These are phyloP conservation scores for Pandemis corylana DNA, from an alignment of 2,888 invertebrate genomes.

Conservation along the genomic window DNA sequence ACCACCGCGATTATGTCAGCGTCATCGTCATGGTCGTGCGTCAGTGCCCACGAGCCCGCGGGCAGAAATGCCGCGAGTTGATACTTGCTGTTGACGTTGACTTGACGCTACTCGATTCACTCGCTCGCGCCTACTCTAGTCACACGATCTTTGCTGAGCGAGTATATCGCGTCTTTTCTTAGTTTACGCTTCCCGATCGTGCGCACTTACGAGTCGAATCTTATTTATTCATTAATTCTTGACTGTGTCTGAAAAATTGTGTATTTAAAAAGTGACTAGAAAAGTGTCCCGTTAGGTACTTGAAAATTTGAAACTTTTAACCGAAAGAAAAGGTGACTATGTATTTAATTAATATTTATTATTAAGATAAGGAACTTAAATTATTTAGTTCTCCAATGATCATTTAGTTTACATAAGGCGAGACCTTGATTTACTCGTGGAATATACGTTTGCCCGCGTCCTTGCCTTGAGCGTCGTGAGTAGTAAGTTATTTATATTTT, in stretches of 20 bases:
- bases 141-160: conserved; percentile 52
- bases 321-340: neutral
- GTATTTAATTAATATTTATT: neutral
- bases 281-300: neutral
- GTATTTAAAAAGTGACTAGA: neutral
- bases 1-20: conserved; percentile 39
- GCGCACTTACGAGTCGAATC: neutral
- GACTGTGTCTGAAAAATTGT: neutral
- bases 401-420: conserved; percentile 22
- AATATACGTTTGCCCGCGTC: conserved; percentile 76
- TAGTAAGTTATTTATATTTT: conserved; percentile 73
- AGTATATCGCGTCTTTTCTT: conserved; percentile 46
- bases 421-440: conserved; percentile 75
- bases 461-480: conserved; percentile 78
- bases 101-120: conserved; percentile 28
- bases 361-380: conserved; percentile 23
- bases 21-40: conserved; percentile 37
- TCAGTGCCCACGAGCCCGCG: conserved; percentile 33
- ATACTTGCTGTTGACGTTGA: conserved; percentile 22
- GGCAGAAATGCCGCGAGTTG: conserved; percentile 12
- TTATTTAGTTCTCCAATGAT: conserved; percentile 20
- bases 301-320: neutral
- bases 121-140: conserved; percentile 35
- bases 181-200: conserved; percentile 11
- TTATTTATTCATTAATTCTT: conserved; percentile 1